These are phyloP conservation scores for Holothuria leucospilota DNA, from an alignment of 53 echinoderm and acorn worm genomes.

Conservation along the genomic window DNA sequence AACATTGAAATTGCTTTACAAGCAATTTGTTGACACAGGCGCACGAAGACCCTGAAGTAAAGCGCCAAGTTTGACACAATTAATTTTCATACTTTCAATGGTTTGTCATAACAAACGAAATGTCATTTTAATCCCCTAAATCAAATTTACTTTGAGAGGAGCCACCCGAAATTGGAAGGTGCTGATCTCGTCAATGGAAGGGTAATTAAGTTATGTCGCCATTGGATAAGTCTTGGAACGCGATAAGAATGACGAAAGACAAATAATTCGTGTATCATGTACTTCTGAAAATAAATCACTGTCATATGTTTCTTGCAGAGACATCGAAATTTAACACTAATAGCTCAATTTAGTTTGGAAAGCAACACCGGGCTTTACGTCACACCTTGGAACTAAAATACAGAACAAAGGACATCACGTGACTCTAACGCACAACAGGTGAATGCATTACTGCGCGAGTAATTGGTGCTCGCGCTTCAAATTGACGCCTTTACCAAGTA, in stretches of 20 bases:
- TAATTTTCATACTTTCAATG: slow-evolving; percentile 8
- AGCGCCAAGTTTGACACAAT: slow-evolving; percentile 1
- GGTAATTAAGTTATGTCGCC: slow-evolving; percentile 16
- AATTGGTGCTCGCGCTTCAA: too few relatives aligned
- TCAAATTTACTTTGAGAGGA: slow-evolving; percentile 4
- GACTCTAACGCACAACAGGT: slow-evolving; percentile 26
- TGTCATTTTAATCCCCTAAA: slow-evolving; percentile 33
- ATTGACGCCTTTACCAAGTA: too few relatives aligned
- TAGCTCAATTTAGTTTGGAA: slow-evolving; percentile 24
- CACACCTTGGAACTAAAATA: background rate
- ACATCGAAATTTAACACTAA: slow-evolving; percentile 21
- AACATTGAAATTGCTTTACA: too few relatives aligned
- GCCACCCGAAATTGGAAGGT: background rate
- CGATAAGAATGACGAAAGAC: too few relatives aligned
- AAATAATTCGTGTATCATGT: slow-evolving; percentile 1
- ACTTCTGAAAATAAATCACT: background rate
- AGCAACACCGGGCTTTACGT: slow-evolving; percentile 2
- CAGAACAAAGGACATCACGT: background rate
- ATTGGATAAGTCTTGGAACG: background rate
- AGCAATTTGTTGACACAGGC: too few relatives aligned
- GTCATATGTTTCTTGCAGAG: background rate
- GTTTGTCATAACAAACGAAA: slow-evolving; percentile 11
- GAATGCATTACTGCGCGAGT: background rate
- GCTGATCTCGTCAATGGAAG: background rate
- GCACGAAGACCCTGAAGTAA: too few relatives aligned